Conservation (phyloP, 2,797 vertebrate species). For the Hypotaenidia philippensis region DNA sequence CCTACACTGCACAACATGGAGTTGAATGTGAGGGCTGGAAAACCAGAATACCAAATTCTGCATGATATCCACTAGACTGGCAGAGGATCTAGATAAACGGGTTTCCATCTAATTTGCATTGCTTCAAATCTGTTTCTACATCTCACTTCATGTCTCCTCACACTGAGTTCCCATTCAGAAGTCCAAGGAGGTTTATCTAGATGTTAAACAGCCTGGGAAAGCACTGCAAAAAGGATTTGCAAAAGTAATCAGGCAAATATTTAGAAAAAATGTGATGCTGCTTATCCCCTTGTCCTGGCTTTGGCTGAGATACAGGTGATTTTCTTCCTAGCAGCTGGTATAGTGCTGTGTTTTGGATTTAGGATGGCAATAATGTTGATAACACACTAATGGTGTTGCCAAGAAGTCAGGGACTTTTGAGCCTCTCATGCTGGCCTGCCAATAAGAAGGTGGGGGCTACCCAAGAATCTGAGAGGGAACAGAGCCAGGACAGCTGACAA, state of each 20-base stretch:
- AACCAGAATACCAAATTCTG: not conserved
- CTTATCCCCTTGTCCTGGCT: not conserved
- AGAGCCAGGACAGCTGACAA: too few relatives aligned
- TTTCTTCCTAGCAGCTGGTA: too few relatives aligned
- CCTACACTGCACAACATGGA: not conserved
- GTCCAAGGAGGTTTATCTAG: constrained; percentile 15
- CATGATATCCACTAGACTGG: not conserved
- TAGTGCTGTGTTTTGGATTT: too few relatives aligned
- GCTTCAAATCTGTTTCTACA: not conserved
- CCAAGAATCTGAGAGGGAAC: too few relatives aligned
- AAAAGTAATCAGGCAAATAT: constrained; percentile 4
- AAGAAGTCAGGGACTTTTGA: too few relatives aligned
- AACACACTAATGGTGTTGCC: too few relatives aligned
- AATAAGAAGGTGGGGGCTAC: too few relatives aligned
- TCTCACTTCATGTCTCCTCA: not conserved
- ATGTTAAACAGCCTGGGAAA: not conserved
- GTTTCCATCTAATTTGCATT: constrained; percentile 8
- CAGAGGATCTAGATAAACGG: constrained; percentile 16
- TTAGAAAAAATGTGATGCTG: not conserved
- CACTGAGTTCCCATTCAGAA: not conserved
- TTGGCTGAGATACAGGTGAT: too few relatives aligned
- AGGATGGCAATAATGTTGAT: too few relatives aligned
- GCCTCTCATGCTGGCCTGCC: too few relatives aligned
- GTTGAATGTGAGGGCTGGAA: not conserved
- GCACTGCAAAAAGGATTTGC: constrained; percentile 7